Evolutionary conservation across 2,113 vertebrate species (phyloP).

Genomic region (Hypanus sabinus): DNA sequence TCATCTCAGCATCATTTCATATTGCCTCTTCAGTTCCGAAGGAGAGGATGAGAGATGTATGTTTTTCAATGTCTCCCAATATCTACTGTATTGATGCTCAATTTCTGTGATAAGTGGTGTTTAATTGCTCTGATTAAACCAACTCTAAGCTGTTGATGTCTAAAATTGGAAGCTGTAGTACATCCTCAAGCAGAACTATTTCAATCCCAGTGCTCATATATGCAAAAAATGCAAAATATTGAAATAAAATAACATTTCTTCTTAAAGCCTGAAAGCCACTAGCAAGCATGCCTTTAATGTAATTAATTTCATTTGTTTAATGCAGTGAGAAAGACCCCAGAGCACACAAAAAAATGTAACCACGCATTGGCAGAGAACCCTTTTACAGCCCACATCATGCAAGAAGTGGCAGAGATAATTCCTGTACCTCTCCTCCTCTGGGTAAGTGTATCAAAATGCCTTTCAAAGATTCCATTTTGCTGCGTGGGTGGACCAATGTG

Average conservation of each 20-base stretch:
- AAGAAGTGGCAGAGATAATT: too few relatives aligned
- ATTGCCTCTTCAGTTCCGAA: neutral
- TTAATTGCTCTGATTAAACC: neutral
- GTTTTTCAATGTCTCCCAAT: neutral
- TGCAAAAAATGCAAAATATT: constrained; percentile 1
- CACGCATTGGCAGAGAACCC: neutral
- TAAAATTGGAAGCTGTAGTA: constrained; percentile 28
- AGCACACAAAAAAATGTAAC: neutral
- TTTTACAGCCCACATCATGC: too few relatives aligned
- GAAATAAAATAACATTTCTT: neutral
- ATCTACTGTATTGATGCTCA: neutral
- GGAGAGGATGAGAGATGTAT: neutral
- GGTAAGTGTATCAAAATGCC: neutral
- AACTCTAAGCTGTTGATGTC: neutral
- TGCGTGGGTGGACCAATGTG: neutral
- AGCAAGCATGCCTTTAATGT: neutral
- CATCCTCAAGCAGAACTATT: neutral
- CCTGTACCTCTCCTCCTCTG: neutral
- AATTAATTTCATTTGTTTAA: neutral
- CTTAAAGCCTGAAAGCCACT: neutral
- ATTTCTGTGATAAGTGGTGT: neutral
- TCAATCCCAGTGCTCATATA: neutral
- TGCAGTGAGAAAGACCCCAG: neutral
- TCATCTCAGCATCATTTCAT: neutral
- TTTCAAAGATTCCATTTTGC: neutral